Base-by-base conservation (phyloP, 2,888 invertebrate genomes). In the Coleophora flavipennella region DNA sequence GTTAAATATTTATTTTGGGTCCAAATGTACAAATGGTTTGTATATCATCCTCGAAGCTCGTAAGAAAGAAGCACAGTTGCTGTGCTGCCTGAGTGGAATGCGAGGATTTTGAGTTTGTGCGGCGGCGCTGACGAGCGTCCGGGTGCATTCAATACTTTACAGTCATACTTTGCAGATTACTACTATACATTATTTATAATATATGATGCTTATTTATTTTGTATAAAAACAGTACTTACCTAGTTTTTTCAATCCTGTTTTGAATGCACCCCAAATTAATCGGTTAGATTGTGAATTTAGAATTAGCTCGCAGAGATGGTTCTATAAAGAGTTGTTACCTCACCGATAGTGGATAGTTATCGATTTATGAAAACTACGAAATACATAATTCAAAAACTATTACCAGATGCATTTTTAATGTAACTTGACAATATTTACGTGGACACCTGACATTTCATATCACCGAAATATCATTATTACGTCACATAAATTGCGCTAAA, bases 291-390 rank as follows among this genome's bases (percentile, higher is more conserved):
- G 72, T 71, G 67, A 70, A 69, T 63, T 65, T 76, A 76, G 74
- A 62, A 58, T 67, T 59, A 73, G 73, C 64, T 68, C 57, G 67
- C 69, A 68, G 65, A 67, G 57, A 67, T 65, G 72, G 69, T 75
- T 77, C 74, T 78, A 71, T 65, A 67, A 70, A 70, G 67, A 72
- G 70, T 81, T 80, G 78, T 80, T 80, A 80, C 81, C 81, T 81
- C 81, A 83, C 80, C 80, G 75, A 83, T 81, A 80, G 79, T 73
- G 66, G 59, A 75, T 81, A 81, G 78, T 74, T 75, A 75, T 75
- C 73, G 72, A 77, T 73, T 78, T 74, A 76, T 75, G 67, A 67
- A 74, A 74, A 75, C 67, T 75, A 70, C 66, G 62, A 77, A 79
- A 78, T 79, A 79, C 67, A 80, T 70, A 68, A 74, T 20, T 20